phyloP scores from a whole-genome alignment of 2,113 vertebrate genomes.

The Podiceps cristatus region DNA sequence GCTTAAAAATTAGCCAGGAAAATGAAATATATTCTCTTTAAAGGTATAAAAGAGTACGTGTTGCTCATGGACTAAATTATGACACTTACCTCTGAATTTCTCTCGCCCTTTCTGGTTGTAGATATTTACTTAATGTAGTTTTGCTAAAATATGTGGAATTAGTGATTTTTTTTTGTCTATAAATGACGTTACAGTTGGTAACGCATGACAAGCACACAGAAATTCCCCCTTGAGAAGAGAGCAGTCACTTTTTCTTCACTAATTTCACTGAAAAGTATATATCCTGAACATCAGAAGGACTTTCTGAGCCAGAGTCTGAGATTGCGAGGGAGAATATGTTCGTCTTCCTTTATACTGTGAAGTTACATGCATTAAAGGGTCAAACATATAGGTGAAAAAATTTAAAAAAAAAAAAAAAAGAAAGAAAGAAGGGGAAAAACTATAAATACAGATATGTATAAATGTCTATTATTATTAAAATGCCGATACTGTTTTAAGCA shows the following conservation, averaged over 20 bases:
- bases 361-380: conserved; percentile 80
- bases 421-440: conserved; percentile 45
- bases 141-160: conserved; percentile 76
- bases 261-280: conserved; percentile 62
- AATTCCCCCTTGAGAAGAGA: conserved; percentile 55
- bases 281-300: conserved; percentile 53
- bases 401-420: not conserved
- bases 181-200: conserved; percentile 76
- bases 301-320: conserved; percentile 67
- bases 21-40: conserved; percentile 65
- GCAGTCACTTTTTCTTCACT: conserved; percentile 55
- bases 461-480: conserved; percentile 87
- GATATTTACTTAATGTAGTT: conserved; percentile 74
- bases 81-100: conserved; percentile 76
- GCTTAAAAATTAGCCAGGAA: conserved; percentile 70
- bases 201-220: conserved; percentile 79
- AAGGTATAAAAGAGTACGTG: conserved; percentile 63
- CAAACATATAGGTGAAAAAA: conserved; percentile 76
- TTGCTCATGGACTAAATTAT: conserved; percentile 73
- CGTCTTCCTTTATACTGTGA: conserved; percentile 84
- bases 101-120: conserved; percentile 70
- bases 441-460: conserved; percentile 87
- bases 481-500: conserved; percentile 81
- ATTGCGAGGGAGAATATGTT: conserved; percentile 69
- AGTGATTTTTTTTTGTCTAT: conserved; percentile 62